A percentile compares a stretch with the other conserved stretches of the same genome.
These are phyloP conservation scores for Lontra canadensis DNA, from an alignment of 2,113 vertebrate species.

Conservation along the genomic window DNA sequence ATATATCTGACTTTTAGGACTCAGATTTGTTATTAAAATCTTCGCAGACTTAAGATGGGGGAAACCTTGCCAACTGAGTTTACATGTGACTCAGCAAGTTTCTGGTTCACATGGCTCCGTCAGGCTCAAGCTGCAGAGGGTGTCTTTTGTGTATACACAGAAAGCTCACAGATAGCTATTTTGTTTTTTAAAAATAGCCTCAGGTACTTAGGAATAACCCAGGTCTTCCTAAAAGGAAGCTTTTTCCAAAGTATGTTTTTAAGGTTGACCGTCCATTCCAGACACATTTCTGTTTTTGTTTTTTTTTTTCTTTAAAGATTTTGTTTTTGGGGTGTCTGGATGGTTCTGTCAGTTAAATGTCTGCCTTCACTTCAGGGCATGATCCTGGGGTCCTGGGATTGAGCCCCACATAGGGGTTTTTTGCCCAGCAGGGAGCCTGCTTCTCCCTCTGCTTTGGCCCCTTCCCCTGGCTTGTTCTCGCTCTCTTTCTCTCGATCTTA, in stretches of 20 bases:
- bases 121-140: background rate
- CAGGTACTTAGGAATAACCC: background rate
- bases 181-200: background rate
- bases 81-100: constrained; percentile 8
- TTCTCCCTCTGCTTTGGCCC: no score
- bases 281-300: background rate
- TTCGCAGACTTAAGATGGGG: background rate
- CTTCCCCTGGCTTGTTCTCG: no score
- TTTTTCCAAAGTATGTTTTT: background rate
- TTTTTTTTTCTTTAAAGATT: background rate
- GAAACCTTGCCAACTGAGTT: background rate
- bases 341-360: no score
- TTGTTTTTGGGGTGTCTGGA: background rate
- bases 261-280: background rate
- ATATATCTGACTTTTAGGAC: background rate
- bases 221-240: background rate
- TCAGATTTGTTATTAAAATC: constrained; percentile 11
- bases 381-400: no score
- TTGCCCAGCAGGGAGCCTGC: no score
- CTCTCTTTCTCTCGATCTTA: no score
- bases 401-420: no score
- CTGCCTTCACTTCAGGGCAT: no score
- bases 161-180: background rate
- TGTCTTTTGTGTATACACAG: background rate
- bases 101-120: background rate